A percentile compares a stretch with the other conserved stretches of the same genome.
Conservation (phyloP, 1,140 invertebrate genomes). For the Scaptomyza graminum region DNA sequence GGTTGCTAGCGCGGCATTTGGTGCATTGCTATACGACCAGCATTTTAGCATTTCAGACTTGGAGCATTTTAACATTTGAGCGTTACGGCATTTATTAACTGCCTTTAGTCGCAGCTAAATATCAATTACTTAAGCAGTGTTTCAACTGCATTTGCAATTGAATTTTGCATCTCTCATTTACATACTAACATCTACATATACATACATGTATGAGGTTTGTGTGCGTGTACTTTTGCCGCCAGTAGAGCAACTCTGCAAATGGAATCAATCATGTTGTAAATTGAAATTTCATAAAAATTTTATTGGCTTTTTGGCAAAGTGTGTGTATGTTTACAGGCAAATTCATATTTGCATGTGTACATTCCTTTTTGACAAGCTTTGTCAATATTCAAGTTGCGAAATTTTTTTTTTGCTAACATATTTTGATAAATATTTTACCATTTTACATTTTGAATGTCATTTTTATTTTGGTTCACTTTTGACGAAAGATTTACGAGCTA, state of each 20-base stretch:
- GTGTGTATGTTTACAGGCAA: not conserved
- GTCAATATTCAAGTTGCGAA: not conserved
- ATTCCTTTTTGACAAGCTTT: not conserved
- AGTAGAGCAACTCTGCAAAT: slow-evolving; percentile 38
- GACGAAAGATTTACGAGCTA: not conserved
- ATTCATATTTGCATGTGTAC: not conserved
- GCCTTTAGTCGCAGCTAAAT: slow-evolving; percentile 58
- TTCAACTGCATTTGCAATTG: slow-evolving; percentile 37
- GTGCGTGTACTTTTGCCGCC: too few relatives aligned
- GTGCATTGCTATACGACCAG: slow-evolving; percentile 15
- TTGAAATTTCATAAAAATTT: slow-evolving; percentile 31
- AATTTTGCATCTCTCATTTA: slow-evolving; percentile 5
- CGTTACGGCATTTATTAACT: slow-evolving; percentile 62
- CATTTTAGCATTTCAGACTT: slow-evolving; percentile 29
- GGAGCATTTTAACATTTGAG: slow-evolving; percentile 27
- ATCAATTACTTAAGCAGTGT: slow-evolving; percentile 70
- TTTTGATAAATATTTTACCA: not conserved
- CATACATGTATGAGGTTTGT: too few relatives aligned
- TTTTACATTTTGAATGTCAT: not conserved
- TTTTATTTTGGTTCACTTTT: not conserved
- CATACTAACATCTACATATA: not conserved
- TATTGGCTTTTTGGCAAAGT: not conserved
- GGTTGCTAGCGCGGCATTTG: slow-evolving; percentile 25
- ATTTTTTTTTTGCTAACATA: not conserved
- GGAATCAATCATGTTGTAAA: slow-evolving; percentile 59